Evolutionary conservation across 2,113 vertebrate species (phyloP), one percentile per base, ranked within the genome.

Genomic region (Oreochromis niloticus): DNA sequence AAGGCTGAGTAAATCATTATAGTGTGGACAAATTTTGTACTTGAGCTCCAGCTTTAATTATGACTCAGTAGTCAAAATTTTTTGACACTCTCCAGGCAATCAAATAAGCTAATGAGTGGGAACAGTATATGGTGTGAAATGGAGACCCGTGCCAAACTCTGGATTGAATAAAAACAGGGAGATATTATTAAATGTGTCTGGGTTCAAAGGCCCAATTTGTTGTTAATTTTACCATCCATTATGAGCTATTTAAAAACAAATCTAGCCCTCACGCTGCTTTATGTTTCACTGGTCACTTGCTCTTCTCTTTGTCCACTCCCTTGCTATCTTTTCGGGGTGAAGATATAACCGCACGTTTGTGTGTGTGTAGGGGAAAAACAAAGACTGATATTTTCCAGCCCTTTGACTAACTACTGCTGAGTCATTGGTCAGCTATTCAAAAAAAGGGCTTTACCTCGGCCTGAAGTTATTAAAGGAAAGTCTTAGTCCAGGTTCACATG

Each of bases 221-320:
- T 48, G 75, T 66, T 88, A 46, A 91, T 89, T 81, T 84, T 68
- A 88, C 82, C 75, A 79, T 12, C 68, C 80, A 80, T 83, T 88
- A 87, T 81, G 16, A 71, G 78, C 78, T 79, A 48, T 86, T 85
- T 61, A 83, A 82, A 85, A 83, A 50, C 2, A 88, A 82, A 88
- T 73, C 84, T 41, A 84, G 48, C 56, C 34, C 22, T 89, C 63
- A 61, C 12, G 19, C 32, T 85, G 39, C 68, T 90, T 83, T 22
- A 24, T 73, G 46, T 88, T 87, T 84, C 88, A 86, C 78, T 68
- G 78, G 85, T 90, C 71, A 86, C 81, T 90, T 46, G 52, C 19
- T 52, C 83, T 78, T 61, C 46, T 63, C 32, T 56, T 19, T 36
- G 17, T 50, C 71, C 22, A 43, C 61, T 80, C 50, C 11, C 19